Evolutionary conservation across 2,113 vertebrate genomes (phyloP), one percentile per base, ranked within the genome.

Genomic region (Poeciliopsis prolifica): DNA sequence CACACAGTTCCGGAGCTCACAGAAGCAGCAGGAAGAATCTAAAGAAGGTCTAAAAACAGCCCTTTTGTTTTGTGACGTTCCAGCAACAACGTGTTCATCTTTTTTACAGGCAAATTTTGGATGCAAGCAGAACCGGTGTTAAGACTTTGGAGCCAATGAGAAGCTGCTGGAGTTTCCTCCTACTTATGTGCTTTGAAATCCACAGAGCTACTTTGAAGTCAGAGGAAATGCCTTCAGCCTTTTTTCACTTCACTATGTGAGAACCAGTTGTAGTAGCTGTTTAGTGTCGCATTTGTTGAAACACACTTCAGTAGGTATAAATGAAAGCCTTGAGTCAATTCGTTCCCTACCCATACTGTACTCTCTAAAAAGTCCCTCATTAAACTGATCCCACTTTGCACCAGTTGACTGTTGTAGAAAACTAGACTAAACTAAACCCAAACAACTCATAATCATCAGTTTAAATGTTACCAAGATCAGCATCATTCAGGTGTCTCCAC

Each of bases 181-280:
- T 67, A 74, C 81, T 60, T 72, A 15, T 48, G 61, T 33, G 19
- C 54, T 83, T 69, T 48, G 40, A 74, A 78, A 77, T 66, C 54
- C 75, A 75, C 51, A 51, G 24, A 69, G 70, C 12, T 28, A 28
- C 83, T 85, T 75, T 82, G 77, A 85, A 85, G 84, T 2, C 12
- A n/a, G 60, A 68, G 48, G 62, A 86, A 83, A 60, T 62, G 31
- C 30, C 17, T 40, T 63, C 28, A 30, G 67, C 42, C 1, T 48
- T 78, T 42, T 79, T 28, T 29, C 64, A 13, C 60, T 37, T 69
- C 58, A 26, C 42, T 13, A 4, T 24, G 30, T 54, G 12, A 19
- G 33, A 31, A 33, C 12, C 40, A 73, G 15, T 54, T 74, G 61
- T 19, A 79, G 51, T 7, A 7, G 31, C 60, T 80, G 26, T 63